Evolutionary conservation across 2,113 vertebrate genomes (phyloP).

Genomic region (Pachypanchax playfairii): DNA sequence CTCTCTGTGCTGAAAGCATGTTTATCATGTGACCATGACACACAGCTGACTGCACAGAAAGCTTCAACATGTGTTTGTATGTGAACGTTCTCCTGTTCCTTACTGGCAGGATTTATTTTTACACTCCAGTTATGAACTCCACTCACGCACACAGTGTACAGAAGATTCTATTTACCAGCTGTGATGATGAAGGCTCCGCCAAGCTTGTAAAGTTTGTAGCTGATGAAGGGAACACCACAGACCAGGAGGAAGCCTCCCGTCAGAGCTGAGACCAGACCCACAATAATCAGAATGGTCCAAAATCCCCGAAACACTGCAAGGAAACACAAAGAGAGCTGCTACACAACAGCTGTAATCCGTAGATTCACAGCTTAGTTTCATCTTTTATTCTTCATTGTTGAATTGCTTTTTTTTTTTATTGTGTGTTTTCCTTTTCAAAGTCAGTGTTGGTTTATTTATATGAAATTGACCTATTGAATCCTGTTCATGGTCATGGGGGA

Average conservation of each 20-base stretch:
- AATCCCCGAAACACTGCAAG: constrained; percentile 87
- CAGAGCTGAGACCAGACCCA: constrained; percentile 77
- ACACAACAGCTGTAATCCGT: too few relatives aligned
- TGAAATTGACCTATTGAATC: too few relatives aligned
- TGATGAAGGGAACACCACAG: constrained; percentile 85
- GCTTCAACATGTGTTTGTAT: constrained; percentile 25
- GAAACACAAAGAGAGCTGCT: constrained; percentile 21
- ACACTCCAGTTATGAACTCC: not conserved
- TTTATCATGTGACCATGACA: constrained; percentile 50
- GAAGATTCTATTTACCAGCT: constrained; percentile 74
- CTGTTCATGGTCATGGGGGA: too few relatives aligned
- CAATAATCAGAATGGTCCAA: constrained; percentile 86
- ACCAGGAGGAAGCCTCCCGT: constrained; percentile 83
- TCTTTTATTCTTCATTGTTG: too few relatives aligned
- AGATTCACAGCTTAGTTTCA: too few relatives aligned
- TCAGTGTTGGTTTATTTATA: too few relatives aligned
- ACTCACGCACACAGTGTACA: constrained; percentile 6
- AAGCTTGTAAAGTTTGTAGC: constrained; percentile 78
- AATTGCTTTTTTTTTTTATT: too few relatives aligned
- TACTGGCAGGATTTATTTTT: constrained; percentile 1
- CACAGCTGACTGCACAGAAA: constrained; percentile 58
- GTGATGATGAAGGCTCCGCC: constrained; percentile 84
- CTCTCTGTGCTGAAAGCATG: constrained; percentile 6
- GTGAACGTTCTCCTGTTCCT: constrained; percentile 13
- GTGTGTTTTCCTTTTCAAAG: too few relatives aligned